phyloP scores from a whole-genome alignment of 1,140 invertebrate genomes.

The Drosophila takahashii region DNA sequence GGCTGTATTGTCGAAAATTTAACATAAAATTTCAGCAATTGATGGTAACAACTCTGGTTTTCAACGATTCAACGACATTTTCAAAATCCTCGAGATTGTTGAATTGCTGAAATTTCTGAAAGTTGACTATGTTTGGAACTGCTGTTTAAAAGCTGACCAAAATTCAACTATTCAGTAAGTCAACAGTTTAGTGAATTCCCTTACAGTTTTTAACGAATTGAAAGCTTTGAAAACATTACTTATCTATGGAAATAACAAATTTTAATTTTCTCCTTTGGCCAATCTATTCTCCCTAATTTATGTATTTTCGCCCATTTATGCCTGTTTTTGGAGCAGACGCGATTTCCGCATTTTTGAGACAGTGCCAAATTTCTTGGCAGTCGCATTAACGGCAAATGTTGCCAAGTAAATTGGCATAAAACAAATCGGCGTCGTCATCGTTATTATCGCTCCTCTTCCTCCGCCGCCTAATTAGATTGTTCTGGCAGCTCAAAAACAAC shows the following conservation, averaged over 20 bases:
- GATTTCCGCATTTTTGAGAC: conserved; percentile 11
- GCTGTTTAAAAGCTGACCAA: no score
- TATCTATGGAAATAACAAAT: conserved; percentile 15
- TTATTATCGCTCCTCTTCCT: conserved; percentile 43
- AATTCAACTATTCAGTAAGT: no score
- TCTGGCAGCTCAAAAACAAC: conserved; percentile 40
- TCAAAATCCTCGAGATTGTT: no score
- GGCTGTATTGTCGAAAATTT: no score
- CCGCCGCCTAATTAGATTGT: conserved; percentile 68
- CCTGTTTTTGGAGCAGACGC: conserved; percentile 36
- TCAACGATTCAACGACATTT: no score
- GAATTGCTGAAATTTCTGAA: no score
- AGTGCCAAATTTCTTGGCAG: conserved; percentile 74
- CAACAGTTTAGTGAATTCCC: no score
- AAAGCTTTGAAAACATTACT: not conserved
- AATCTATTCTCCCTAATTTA: conserved; percentile 64
- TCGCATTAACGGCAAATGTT: conserved; percentile 76
- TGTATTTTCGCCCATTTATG: conserved; percentile 72
- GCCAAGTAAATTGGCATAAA: conserved; percentile 77
- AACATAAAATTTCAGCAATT: no score
- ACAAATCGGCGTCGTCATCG: conserved; percentile 70
- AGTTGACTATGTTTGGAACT: no score
- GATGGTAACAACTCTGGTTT: no score
- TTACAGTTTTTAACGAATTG: not conserved
- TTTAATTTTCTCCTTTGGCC: conserved; percentile 8